These are phyloP conservation scores for Heliconius aoede DNA, from an alignment of 2,888 invertebrate species.

Conservation along the genomic window DNA sequence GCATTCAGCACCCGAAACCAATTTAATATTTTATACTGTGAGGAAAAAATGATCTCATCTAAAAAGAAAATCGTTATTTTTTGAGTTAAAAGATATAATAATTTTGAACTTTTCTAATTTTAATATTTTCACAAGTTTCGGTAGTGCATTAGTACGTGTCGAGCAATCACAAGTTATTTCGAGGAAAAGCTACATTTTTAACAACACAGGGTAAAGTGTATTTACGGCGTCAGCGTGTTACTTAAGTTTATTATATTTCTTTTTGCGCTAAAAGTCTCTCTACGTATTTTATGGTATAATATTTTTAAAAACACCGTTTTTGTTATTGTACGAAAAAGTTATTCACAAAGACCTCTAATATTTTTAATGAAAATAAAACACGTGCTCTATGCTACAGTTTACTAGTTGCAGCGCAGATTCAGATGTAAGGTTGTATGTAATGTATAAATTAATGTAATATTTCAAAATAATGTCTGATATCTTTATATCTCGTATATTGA, in stretches of 20 bases:
- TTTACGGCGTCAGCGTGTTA: not conserved
- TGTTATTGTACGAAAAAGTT: not conserved
- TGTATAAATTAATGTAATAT: no score
- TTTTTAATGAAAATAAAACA: not conserved
- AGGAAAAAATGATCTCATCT: not conserved
- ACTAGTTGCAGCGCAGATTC: no score
- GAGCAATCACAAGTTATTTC: constrained; percentile 14
- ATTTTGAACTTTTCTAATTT: constrained; percentile 15
- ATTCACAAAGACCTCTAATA: not conserved
- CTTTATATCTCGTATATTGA: not conserved
- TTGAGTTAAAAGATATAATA: not conserved
- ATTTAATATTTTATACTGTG: constrained; percentile 22
- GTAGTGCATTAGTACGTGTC: constrained; percentile 19
- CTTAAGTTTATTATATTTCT: constrained; percentile 22
- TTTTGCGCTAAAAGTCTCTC: constrained; percentile 4
- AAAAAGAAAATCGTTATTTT: not conserved
- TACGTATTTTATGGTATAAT: not conserved
- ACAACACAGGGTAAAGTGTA: constrained; percentile 6
- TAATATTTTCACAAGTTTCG: constrained; percentile 3
- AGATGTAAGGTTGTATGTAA: no score
- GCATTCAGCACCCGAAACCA: constrained; percentile 22
- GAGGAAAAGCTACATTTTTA: constrained; percentile 19
- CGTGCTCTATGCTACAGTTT: not conserved
- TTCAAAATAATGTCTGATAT: no score
- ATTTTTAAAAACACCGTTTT: constrained; percentile 5